Evolutionary conservation across 2,113 vertebrate genomes (phyloP), one percentile per base, ranked within the genome.

Genomic region (Rana temporaria): DNA sequence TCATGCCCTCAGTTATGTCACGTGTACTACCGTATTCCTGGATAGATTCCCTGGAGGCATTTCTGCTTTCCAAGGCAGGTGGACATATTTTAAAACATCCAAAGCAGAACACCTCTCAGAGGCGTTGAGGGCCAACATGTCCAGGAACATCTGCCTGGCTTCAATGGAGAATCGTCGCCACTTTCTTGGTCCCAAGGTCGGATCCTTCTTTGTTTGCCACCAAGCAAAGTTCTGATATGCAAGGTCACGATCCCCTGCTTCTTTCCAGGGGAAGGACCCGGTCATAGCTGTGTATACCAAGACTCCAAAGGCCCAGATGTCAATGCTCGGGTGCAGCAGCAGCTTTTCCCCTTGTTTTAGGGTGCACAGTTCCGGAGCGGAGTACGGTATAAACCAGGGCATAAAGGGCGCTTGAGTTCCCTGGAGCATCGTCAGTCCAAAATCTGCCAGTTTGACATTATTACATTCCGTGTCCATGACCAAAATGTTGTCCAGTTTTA

Each of bases 271-370:
- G 87, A 98, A 97, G 89, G 95, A 96, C 52, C 97, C 97, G 0
- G 96, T 98, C 59, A 98, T 95, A n/a, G 97, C 92, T 86, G 95
- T 97, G 89, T 97, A 98, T 7, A 98, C 90, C 53, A 98, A 89
- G 70, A 98, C 96, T 2, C 94, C 97, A 0, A 98, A 96, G 20
- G 67, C 22, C 67, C 87, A 73, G 97, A 94, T 0, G 98, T 95
- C 48, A 93, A 92, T 18, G 97, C 91, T 87, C 92, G 32, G 26
- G 26, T 30, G 3, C 26, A 30, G 26, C 26, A 30, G 26, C 26
- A 30, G 3, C 0, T 89, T 15, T 17, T 90, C 0, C 90, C 89
- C 56, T 91, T 30, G 26, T 30, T 30, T 30, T 2, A 30, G 92
- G 22, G 91, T 94, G 32, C 64, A 67, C 20, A 98, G 93, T 90